Evolutionary conservation across 1,140 invertebrate species (phyloP).

Genomic region (Neocloeon triangulifer): DNA sequence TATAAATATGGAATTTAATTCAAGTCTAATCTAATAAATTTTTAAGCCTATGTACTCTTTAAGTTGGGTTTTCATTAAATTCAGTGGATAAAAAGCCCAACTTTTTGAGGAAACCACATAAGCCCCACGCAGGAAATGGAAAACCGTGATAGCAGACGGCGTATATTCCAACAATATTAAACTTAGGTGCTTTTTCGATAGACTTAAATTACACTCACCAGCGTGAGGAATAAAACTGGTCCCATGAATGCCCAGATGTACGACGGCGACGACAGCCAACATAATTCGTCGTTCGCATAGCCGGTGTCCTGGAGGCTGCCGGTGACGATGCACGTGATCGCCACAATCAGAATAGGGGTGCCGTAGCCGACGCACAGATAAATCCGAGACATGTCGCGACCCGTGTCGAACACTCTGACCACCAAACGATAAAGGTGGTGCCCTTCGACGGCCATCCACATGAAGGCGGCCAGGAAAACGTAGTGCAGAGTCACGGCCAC

Average conservation of each 20-base stretch:
- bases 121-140: no score
- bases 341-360: constrained; percentile 18
- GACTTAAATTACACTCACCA: constrained; percentile 8
- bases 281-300: constrained; percentile 11
- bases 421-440: constrained; percentile 24
- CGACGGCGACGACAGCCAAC: constrained; percentile 9
- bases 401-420: constrained; percentile 14
- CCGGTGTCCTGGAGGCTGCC: constrained; percentile 5
- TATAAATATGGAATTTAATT: no score
- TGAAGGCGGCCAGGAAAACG: constrained; percentile 30
- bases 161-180: no score
- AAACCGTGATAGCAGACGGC: no score
- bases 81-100: no score
- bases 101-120: no score
- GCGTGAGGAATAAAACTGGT: constrained; percentile 8
- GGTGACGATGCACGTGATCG: constrained; percentile 13
- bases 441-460: constrained; percentile 31
- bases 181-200: no score
- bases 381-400: constrained; percentile 6
- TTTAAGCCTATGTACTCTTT: no score
- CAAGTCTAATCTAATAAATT: no score
- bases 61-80: no score
- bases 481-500: constrained; percentile 33
- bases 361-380: constrained; percentile 28
- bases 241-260: constrained; percentile 11